phyloP scores from a whole-genome alignment of 2,888 invertebrate genomes.

The Pammene fasciana region DNA sequence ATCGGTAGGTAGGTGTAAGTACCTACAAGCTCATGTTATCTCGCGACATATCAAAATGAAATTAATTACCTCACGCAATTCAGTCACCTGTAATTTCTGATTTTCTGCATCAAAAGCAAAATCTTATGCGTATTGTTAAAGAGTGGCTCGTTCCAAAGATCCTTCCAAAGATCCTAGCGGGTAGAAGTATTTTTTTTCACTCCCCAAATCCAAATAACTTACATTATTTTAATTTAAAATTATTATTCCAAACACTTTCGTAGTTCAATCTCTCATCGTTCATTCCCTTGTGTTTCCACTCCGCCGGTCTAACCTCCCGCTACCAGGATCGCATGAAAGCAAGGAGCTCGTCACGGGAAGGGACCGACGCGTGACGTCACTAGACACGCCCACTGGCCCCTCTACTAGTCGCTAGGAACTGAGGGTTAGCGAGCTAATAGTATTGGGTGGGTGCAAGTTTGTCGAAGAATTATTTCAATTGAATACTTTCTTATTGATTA shows the following conservation, averaged over 20 bases:
- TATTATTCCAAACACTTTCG: neutral
- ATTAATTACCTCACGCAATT: too few species aligned
- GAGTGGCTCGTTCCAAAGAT: too few species aligned
- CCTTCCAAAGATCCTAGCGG: too few species aligned
- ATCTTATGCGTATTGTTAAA: too few species aligned
- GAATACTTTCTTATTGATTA: too few species aligned
- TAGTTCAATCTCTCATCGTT: conserved; percentile 2
- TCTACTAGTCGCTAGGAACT: conserved; percentile 43
- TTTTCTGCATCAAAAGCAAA: too few species aligned
- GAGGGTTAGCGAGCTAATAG: conserved; percentile 3
- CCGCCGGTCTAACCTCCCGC: conserved; percentile 27
- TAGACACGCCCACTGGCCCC: conserved; percentile 64
- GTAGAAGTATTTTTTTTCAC: too few species aligned
- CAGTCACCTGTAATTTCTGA: too few species aligned
- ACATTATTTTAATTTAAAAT: too few species aligned
- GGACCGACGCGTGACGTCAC: conserved; percentile 27
- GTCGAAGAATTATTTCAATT: neutral
- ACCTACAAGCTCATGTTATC: too few species aligned
- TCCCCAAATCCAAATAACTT: neutral
- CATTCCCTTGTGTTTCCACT: conserved; percentile 27
- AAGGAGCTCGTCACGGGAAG: conserved; percentile 4
- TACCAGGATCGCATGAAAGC: conserved; percentile 33
- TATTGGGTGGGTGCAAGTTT: neutral
- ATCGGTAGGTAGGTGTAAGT: too few species aligned
- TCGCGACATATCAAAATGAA: too few species aligned